Conservation (phyloP, 2,888 invertebrate genomes). For the Steromphala cineraria region DNA sequence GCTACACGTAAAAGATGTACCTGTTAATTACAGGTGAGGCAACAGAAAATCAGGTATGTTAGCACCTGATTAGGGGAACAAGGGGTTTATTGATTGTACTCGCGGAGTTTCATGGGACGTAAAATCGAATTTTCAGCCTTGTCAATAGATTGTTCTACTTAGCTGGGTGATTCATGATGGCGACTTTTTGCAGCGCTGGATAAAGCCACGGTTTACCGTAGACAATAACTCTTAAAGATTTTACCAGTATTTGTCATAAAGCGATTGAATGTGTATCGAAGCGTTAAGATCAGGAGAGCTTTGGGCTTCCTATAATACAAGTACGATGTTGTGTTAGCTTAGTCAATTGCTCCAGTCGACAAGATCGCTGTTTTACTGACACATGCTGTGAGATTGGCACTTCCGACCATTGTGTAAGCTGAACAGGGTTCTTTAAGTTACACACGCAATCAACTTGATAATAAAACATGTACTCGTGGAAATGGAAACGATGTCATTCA, state of each 20-base stretch:
- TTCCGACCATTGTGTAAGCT: no score
- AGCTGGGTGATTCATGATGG: background rate
- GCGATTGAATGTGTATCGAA: background rate
- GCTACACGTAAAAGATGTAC: no score
- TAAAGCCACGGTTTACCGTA: background rate
- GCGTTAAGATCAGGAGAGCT: background rate
- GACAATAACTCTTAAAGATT: slow-evolving; percentile 2
- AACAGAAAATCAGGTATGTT: background rate
- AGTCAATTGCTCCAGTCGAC: background rate
- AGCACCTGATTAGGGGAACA: background rate
- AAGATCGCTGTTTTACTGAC: no score
- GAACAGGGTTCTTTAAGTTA: no score
- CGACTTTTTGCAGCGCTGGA: background rate
- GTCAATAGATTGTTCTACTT: background rate
- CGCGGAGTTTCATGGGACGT: background rate
- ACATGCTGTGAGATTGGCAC: no score
- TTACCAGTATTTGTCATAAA: background rate
- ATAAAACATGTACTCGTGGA: no score
- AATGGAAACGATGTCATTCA: no score
- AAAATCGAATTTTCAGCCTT: background rate
- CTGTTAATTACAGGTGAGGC: background rate
- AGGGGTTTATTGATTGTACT: background rate
- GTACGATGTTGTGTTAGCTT: background rate
- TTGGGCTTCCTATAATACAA: background rate
- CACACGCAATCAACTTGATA: no score